Percentiles rank a stretch among this genome's conserved stretches.
These are phyloP conservation scores for Phalacrocorax aristotelis DNA, from an alignment of 2,113 vertebrate species.

Conservation along the genomic window DNA sequence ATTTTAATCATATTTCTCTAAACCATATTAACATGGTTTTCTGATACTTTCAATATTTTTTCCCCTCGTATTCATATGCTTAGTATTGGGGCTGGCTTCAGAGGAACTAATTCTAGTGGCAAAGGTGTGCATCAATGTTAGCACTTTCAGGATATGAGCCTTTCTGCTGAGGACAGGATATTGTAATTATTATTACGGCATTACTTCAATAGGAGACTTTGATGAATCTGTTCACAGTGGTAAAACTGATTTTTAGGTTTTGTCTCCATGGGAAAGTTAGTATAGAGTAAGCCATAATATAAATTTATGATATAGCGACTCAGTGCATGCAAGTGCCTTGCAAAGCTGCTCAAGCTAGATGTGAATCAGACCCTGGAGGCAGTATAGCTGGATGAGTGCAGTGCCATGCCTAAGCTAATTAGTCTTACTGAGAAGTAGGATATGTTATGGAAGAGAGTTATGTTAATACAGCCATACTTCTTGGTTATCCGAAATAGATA, in stretches of 20 bases:
- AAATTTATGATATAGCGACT: not conserved
- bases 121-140: not conserved
- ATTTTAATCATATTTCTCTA: conserved; percentile 4
- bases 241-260: conserved; percentile 40
- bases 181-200: not conserved
- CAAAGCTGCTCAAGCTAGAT: conserved; percentile 1
- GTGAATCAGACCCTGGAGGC: conserved; percentile 14
- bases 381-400: not conserved
- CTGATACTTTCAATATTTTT: not conserved
- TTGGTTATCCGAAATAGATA: not conserved
- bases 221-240: not conserved
- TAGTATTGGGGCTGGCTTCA: not conserved
- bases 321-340: not conserved
- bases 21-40: not conserved
- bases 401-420: conserved; percentile 32
- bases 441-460: not conserved
- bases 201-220: not conserved
- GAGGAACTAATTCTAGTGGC: not conserved
- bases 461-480: not conserved
- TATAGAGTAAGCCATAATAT: not conserved
- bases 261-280: conserved; percentile 5
- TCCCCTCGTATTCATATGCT: not conserved
- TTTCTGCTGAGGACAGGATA: not conserved
- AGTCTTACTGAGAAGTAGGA: conserved; percentile 18
- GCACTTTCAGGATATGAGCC: not conserved